phyloP scores from a whole-genome alignment of 1,140 invertebrate genomes.

The Holotrichia oblita region DNA sequence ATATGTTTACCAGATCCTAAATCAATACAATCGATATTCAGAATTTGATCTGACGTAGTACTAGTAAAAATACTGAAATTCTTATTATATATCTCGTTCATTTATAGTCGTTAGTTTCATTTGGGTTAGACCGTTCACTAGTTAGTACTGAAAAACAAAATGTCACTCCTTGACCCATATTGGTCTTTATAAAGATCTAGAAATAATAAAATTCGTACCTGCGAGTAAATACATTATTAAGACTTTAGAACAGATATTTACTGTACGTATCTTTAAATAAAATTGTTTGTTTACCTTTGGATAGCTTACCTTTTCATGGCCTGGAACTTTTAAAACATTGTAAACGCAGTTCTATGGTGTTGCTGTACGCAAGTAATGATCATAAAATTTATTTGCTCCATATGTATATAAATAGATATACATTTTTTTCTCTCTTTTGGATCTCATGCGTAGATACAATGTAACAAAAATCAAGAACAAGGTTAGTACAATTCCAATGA shows the following conservation, averaged over 20 bases:
- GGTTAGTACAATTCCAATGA: constrained; percentile 23
- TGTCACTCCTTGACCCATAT: constrained; percentile 16
- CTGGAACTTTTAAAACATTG: no score
- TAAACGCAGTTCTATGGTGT: no score
- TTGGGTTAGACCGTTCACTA: constrained; percentile 8
- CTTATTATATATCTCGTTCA: not conserved
- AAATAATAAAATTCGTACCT: constrained; percentile 1
- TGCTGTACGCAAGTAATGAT: no score
- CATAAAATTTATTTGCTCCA: no score
- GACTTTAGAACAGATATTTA: no score
- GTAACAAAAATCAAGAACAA: constrained; percentile 5
- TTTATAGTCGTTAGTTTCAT: not conserved
- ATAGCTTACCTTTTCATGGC: no score
- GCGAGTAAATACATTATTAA: no score
- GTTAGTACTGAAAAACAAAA: not conserved
- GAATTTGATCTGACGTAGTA: not conserved
- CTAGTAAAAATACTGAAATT: not conserved
- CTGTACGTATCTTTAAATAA: no score
- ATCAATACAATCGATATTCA: not conserved
- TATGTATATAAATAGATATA: no score
- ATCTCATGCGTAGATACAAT: not conserved
- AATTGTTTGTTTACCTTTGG: no score
- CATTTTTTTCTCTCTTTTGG: not conserved
- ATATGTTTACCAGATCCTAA: not conserved
- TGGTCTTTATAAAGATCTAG: constrained; percentile 5